These are phyloP conservation scores for Haemorhous mexicanus DNA, from an alignment of 2,113 vertebrate genomes.

Conservation along the genomic window DNA sequence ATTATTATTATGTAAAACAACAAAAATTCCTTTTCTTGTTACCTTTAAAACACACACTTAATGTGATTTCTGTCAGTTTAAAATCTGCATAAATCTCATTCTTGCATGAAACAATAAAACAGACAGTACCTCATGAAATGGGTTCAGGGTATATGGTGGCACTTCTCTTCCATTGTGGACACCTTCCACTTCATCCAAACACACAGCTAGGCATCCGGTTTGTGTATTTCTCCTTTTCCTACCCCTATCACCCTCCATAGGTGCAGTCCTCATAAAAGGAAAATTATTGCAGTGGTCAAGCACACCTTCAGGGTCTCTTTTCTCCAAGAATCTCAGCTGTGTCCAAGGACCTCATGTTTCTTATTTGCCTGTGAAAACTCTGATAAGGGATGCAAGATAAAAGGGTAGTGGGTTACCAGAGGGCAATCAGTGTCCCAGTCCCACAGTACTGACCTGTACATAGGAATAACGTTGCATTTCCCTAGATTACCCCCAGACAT, in stretches of 20 bases:
- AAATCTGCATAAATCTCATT: neutral
- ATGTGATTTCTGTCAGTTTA: neutral
- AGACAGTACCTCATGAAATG: neutral
- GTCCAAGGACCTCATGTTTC: neutral
- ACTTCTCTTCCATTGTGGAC: neutral
- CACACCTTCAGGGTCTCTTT: neutral
- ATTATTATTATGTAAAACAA: neutral
- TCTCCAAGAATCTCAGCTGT: neutral
- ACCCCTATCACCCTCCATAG: neutral
- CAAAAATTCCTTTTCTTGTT: neutral
- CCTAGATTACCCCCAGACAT: neutral
- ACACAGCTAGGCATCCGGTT: fast-evolving
- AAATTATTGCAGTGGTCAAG: neutral
- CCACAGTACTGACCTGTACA: neutral
- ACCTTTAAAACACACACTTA: neutral
- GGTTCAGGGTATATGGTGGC: neutral
- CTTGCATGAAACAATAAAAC: neutral
- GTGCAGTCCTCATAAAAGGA: neutral
- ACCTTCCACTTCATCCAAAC: neutral
- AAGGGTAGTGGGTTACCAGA: neutral
- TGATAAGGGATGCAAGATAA: neutral
- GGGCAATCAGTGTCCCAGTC: neutral
- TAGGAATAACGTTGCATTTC: neutral
- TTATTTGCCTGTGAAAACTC: neutral
- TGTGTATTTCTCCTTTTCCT: neutral